Base-by-base conservation (phyloP, 2,888 invertebrate species). In the Drosophila cracens region DNA sequence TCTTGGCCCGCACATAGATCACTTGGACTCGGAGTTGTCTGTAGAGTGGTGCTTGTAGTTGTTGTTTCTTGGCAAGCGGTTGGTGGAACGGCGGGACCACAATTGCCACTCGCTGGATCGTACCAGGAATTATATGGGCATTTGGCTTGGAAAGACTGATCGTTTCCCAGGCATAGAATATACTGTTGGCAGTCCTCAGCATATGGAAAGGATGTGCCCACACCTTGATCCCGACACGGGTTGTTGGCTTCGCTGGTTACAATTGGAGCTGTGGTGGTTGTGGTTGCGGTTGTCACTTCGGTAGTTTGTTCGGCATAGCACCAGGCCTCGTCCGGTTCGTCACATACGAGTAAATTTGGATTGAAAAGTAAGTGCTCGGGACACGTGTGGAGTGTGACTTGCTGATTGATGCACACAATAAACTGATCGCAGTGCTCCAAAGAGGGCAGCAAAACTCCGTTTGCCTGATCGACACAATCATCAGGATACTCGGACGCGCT, bases 81-180 rank as follows among this genome's bases (percentile, higher is more conserved):
- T 1, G 78, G 63, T 6, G 85, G 68, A 2, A 89, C 80, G 36
- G 81, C 69, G 0, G 80, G 78, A 0, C 89, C 90, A 67, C 90
- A 90, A 7, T 72, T 65, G 4, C 87, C 83, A 3, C 69, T 68
- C 16, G 49, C 43, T 1, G 90, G 89, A 51, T 90, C 82, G 33
- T 81, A 90, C 78, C 82, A 90, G 6, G 88, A 74, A 52, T 79
- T 78, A 0, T 31, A 11, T 4, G 87, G 87, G 29, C 90, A 90
- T 1, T 68, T 69, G 4, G 82, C 74, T 0, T 68, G 36, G 2
- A 71, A 38, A 3, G 69, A 82, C 8, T 76, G 61, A 33, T 79
- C 79, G 58, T 80, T 68, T 4, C 80, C 82, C 38, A 82, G 70
- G 33, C 90, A 90, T 16, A 77, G 56, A 16, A 88, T 82, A 46